Evolutionary conservation across 2,113 vertebrate species (phyloP), one percentile per base, ranked within the genome.

Genomic region (Salvator merianae): DNA sequence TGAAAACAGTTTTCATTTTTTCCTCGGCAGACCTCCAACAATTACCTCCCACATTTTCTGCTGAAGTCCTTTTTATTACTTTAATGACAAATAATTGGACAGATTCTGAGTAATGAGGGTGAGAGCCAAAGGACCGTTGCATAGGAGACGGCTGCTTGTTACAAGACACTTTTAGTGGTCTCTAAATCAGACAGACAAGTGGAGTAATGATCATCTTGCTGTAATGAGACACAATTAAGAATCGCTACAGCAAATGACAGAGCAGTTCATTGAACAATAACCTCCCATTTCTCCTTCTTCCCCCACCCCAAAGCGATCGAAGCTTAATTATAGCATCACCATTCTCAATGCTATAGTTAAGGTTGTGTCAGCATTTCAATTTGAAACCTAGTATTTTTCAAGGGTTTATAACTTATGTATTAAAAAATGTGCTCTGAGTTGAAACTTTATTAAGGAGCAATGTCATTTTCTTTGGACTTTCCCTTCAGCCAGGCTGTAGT

Each of bases 31-130:
- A 92, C 91, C 93, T 96, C 95, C 95, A 96, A 93, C 94, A 94
- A 95, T 96, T 96, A 96, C 94, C 93, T 95, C 95, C 95, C 95
- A 95, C 95, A 95, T 95, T 96, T 96, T 96, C 93, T 96, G 88
- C 93, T 94, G 91, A 93, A 95, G 93, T 95, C 92, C 91, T 94
- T 96, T 97, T 96, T 96, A 97, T 97, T 97, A 95, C 96, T 96
- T 97, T 97, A 97, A 97, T 97, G 95, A 96, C 96, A 96, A 97
- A 97, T 97, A 97, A 97, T 97, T 97, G 95, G 95, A 97, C 96
- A 96, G 95, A 95, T 96, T 97, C 96, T 97, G 95, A 97, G 93
- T 96, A 96, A 97, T 95, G 96, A 96, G 95, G 93, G 95, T 96
- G 95, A 96, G 92, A 97, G 94, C 91, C 91, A 94, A 95, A 96